Conservation (phyloP, 1,140 invertebrate genomes). For the Hyposmocoma kahamanoa region DNA sequence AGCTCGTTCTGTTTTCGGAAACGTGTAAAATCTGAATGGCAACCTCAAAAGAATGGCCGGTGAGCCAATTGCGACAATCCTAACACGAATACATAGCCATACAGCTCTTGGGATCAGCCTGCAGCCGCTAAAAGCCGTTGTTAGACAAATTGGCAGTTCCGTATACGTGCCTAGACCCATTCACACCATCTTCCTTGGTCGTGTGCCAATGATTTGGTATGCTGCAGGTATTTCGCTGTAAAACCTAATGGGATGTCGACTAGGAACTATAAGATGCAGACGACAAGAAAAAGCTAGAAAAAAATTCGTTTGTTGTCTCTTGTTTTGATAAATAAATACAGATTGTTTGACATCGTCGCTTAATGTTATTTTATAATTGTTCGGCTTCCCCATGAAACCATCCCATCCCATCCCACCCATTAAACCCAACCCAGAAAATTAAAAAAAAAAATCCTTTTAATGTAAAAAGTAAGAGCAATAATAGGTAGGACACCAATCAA, state of each 20-base stretch:
- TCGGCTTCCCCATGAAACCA: no score
- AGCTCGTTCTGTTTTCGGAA: not conserved
- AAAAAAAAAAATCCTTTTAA: no score
- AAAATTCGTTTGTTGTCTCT: not conserved
- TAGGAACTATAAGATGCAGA: not conserved
- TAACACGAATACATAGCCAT: not conserved
- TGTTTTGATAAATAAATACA: not conserved
- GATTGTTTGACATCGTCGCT: not conserved
- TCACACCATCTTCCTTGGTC: not conserved
- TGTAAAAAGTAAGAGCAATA: no score
- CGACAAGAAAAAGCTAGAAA: not conserved
- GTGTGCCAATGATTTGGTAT: not conserved
- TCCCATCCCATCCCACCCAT: no score
- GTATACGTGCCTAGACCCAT: not conserved
- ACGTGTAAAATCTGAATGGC: not conserved
- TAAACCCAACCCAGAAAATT: no score
- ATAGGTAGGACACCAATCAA: no score
- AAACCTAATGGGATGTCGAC: not conserved
- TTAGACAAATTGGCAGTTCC: not conserved
- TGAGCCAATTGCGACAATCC: no score
- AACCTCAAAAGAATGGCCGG: no score
- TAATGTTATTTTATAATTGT: not conserved
- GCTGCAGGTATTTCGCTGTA: not conserved
- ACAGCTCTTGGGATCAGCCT: not conserved
- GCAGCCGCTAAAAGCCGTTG: not conserved